Evolutionary conservation across 2,113 vertebrate genomes (phyloP).

Genomic region (Puntigrus tetrazona): DNA sequence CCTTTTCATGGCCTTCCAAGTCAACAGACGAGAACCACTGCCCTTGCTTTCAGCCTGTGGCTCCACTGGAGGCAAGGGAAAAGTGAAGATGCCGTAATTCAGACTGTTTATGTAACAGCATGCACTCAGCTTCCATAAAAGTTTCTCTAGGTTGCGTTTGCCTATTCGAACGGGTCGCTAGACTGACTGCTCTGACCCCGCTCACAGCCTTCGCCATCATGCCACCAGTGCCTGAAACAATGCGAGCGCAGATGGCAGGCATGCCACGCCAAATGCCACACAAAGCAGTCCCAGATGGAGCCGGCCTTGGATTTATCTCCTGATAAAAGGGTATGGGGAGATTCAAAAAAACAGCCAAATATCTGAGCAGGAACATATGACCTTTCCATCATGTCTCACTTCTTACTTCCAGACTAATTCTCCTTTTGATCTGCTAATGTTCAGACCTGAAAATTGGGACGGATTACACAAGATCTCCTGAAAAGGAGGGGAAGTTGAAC

Average conservation of each 20-base stretch:
- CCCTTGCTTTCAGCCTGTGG: not conserved
- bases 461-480: conserved; percentile 18
- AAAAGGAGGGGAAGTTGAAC: conserved; percentile 15
- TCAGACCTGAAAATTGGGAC: not conserved
- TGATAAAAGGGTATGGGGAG: conserved; percentile 28
- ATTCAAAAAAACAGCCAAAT: conserved; percentile 22
- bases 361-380: not conserved
- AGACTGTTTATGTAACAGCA: conserved; percentile 32
- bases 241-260: conserved; percentile 53
- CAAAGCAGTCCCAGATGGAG: conserved; percentile 50
- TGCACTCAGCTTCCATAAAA: not conserved
- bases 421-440: conserved; percentile 15
- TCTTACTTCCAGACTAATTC: not conserved
- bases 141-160: conserved; percentile 27
- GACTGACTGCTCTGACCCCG: conserved; percentile 35
- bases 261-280: conserved; percentile 56
- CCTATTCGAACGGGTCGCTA: conserved; percentile 2
- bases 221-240: conserved; percentile 52
- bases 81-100: conserved; percentile 38
- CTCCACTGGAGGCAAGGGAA: not conserved
- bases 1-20: conserved; percentile 30
- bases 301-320: conserved; percentile 24
- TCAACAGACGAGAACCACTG: conserved; percentile 3
- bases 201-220: conserved; percentile 27
- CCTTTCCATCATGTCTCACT: not conserved